Conservation (phyloP, 2,888 invertebrate genomes). For the Tetragonula carbonaria region DNA sequence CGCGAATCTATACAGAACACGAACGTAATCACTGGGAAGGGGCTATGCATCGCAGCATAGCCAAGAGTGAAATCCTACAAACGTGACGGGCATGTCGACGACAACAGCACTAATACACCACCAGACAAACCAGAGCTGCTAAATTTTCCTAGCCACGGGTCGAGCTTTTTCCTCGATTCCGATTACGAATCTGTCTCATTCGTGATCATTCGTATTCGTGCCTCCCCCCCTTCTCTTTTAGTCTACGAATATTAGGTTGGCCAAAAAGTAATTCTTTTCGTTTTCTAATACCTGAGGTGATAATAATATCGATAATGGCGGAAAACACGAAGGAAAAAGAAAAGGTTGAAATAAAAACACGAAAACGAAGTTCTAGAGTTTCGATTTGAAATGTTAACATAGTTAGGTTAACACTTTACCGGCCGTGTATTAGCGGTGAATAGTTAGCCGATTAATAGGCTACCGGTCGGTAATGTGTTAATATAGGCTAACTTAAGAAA, state of each 20-base stretch:
- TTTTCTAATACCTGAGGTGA: too few relatives aligned
- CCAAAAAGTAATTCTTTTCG: background rate
- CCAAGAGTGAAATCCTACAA: conserved; percentile 55
- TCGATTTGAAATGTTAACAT: too few relatives aligned
- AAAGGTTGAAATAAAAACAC: too few relatives aligned
- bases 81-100: conserved; percentile 60
- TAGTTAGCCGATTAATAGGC: too few relatives aligned
- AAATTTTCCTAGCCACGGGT: conserved; percentile 29
- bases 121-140: conserved; percentile 18
- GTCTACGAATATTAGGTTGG: too few relatives aligned
- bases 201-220: background rate
- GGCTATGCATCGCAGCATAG: conserved; percentile 16
- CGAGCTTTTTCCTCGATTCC: conserved; percentile 14
- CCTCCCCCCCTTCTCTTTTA: background rate
- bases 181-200: background rate
- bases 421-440: too few relatives aligned
- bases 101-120: conserved; percentile 39
- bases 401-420: too few relatives aligned
- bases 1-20: conserved; percentile 9
- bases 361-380: too few relatives aligned
- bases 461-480: too few relatives aligned
- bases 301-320: too few relatives aligned
- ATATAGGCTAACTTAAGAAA: too few relatives aligned
- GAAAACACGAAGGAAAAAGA: too few relatives aligned
- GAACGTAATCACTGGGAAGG: conserved; percentile 2